Base-by-base conservation (phyloP, 1,140 invertebrate genomes). In the Neelides sp. region DNA sequence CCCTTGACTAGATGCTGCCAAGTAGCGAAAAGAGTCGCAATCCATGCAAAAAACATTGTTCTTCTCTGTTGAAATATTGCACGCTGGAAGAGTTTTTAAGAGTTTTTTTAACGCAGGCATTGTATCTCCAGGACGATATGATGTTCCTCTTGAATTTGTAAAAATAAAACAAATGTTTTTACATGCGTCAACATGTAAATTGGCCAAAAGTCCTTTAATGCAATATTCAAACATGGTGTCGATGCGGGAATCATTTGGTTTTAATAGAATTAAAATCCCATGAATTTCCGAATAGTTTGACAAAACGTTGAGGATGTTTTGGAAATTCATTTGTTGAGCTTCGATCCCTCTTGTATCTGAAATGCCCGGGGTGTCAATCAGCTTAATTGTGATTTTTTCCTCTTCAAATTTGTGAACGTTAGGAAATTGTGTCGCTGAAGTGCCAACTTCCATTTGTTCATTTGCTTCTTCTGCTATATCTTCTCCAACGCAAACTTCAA, bases 231-330 rank as follows among this genome's bases (percentile, higher is more conserved):
- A 63, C 24, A 42, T 40, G n/a, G 54, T 30, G 20, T 48, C 58
- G 5, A 58, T 37, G n/a, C 35, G 2, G 4, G 57, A 3, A 1
- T 41, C 7, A 45, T 61, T 63, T 8, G 59, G 52, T 32, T 54
- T 55, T 13, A 63, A 24, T 8, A 63, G 40, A 22, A 63, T 57
- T 40, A 34, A 58, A 34, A 62, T 58, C 8, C 44, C 60, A 36
- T 46, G 43, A 4, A 46, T 17, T 17, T 30, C 43, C 4, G 15
- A 5, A 5, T 30, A 13, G 7, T 32, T 8, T 4, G 23, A 4
- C 3, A 46, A 19, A 8, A 28, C 34, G 10, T 28, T 22, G 3
- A 46, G 17, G 34, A 58, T 59, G 17, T 54, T 47, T 27, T 58
- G 19, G 27, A 58, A 54, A 43, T 58, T 58, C 43, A 54, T 32